Base-by-base conservation (phyloP, 2,888 invertebrate genomes). In the Platycheirus rosarum region DNA sequence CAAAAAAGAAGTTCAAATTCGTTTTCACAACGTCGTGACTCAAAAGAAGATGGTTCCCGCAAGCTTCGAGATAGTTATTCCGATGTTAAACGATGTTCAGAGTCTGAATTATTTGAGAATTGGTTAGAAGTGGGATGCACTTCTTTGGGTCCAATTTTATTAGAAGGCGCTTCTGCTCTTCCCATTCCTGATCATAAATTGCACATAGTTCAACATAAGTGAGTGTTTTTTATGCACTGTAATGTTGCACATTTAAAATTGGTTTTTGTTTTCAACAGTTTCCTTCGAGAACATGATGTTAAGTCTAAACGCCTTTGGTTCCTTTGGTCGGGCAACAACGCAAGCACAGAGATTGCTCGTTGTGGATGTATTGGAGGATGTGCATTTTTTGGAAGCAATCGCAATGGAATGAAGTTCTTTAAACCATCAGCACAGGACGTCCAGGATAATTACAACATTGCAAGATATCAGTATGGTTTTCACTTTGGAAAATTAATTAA, bases 351-450 rank as follows among this genome's bases (percentile, higher is more conserved):
- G 1, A 94, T 94, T 85, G 91, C 93, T 0, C 96, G 95, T 85
- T 99, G 99, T 89, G 99, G 98, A 0, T 99, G 99, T 89, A 95
- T 96, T 29, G 99, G 99, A 2, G 98, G 98, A 0, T 98, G 98
- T 88, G 92, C 93, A 9, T 99, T 99, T 91, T 99, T 99, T 88
- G 99, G 98, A 1, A 94, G 93, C 66, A 98, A 98, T 90, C 93
- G 94, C 87, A 97, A 98, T 89, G 98, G 98, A 0, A 91, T 93
- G 9, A 94, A 94, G 85, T 98, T 98, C 91, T 96, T 98, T 85
- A 96, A 96, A 87, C 97, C 97, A 0, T 95, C 93, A 84, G 92
- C 94, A 23, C 94, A 94, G 74, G 97, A 97, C 91, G 91, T 96
- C 42, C 93, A 93, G 70, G 97, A 97, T 86, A 96, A 96, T 2